Percentiles rank a stretch among this genome's conserved stretches.
Evolutionary conservation across 2,797 vertebrate species (phyloP).

Genomic region (Channa striata): DNA sequence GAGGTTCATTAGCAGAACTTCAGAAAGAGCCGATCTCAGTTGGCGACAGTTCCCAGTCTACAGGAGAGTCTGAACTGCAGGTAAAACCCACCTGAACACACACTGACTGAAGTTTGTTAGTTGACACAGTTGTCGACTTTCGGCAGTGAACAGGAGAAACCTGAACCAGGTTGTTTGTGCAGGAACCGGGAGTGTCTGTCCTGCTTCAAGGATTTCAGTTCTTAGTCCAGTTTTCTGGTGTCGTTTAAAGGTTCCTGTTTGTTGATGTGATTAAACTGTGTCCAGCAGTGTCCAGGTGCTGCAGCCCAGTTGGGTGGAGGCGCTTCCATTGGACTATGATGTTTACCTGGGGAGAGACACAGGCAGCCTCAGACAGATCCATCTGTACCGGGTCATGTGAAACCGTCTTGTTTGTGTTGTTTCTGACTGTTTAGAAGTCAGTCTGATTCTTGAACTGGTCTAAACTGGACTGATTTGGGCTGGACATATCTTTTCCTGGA

Average conservation of each 20-base stretch:
- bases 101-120: too few relatives aligned
- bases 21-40: slow-evolving; percentile 85
- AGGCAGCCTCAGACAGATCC: slow-evolving; percentile 90
- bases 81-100: slow-evolving; percentile 68
- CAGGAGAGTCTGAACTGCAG: slow-evolving; percentile 88
- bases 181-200: too few relatives aligned
- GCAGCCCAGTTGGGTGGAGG: slow-evolving; percentile 88
- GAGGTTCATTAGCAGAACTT: slow-evolving; percentile 87
- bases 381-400: slow-evolving; percentile 90
- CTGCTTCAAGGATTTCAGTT: too few relatives aligned
- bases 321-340: slow-evolving; percentile 86
- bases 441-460: not conserved
- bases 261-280: not conserved
- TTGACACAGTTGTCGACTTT: too few relatives aligned
- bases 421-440: not conserved
- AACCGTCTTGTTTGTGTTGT: not conserved
- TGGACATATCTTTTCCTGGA: too few relatives aligned
- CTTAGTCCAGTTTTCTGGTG: too few relatives aligned
- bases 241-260: too few relatives aligned
- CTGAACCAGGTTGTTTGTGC: too few relatives aligned
- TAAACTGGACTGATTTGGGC: not conserved
- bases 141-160: too few relatives aligned
- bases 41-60: slow-evolving; percentile 91
- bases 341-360: slow-evolving; percentile 84
- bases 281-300: slow-evolving; percentile 81